These are phyloP conservation scores for Nebria salina DNA, from an alignment of 2,888 invertebrate genomes.

Conservation along the genomic window DNA sequence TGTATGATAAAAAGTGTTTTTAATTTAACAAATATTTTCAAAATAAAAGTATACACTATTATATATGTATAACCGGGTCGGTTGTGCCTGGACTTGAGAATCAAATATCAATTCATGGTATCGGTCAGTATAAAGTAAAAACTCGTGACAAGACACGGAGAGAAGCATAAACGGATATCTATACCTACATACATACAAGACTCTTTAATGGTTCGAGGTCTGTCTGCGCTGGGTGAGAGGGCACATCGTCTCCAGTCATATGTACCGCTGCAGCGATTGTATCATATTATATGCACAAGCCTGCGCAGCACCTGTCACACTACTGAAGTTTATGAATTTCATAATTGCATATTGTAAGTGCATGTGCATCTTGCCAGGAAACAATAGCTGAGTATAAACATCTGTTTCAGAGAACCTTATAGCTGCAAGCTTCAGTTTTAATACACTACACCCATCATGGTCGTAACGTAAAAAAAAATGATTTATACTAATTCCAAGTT, in stretches of 20 bases:
- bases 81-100: neutral
- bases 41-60: too few species aligned
- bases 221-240: slow-evolving; percentile 50
- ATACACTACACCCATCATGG: too few species aligned
- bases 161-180: neutral
- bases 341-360: slow-evolving; percentile 47
- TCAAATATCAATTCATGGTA: neutral
- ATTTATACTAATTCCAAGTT: too few species aligned
- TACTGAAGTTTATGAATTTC: slow-evolving; percentile 51
- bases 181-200: neutral
- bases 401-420: too few species aligned
- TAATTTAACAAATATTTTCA: too few species aligned
- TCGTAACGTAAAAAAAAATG: too few species aligned
- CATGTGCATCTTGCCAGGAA: slow-evolving; percentile 1
- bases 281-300: slow-evolving; percentile 49
- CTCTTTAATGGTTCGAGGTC: neutral
- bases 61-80: too few species aligned
- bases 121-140: neutral
- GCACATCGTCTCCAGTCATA: slow-evolving; percentile 51
- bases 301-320: slow-evolving; percentile 48
- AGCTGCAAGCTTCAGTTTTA: too few species aligned
- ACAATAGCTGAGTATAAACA: neutral
- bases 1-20: too few species aligned
- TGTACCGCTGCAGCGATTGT: slow-evolving; percentile 48
- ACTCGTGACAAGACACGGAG: neutral